These are phyloP conservation scores for Endotricha flammealis DNA, from an alignment of 2,888 invertebrate genomes.

Conservation along the genomic window DNA sequence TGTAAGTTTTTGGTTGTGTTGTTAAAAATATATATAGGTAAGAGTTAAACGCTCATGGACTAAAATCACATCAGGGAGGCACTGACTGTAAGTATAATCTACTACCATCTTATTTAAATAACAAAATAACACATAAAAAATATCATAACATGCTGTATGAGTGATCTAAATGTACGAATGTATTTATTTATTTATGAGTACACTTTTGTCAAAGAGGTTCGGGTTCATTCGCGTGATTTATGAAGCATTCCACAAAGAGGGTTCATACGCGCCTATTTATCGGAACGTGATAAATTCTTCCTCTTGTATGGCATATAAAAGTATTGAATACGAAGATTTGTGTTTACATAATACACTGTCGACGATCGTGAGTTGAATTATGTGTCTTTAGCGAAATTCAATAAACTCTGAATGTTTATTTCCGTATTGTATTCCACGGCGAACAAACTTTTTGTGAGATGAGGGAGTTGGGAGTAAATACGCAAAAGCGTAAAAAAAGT, in stretches of 20 bases:
- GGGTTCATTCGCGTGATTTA: constrained; percentile 65
- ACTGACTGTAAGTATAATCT: too few relatives aligned
- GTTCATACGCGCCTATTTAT: constrained; percentile 55
- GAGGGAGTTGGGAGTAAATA: constrained; percentile 8
- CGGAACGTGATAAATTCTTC: constrained; percentile 57
- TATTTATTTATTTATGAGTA: constrained; percentile 59
- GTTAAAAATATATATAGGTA: too few relatives aligned
- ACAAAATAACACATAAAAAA: too few relatives aligned
- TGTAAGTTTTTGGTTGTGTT: too few relatives aligned
- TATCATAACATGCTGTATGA: too few relatives aligned
- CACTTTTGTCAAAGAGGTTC: constrained; percentile 58
- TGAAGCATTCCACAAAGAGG: constrained; percentile 56
- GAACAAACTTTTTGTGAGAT: not conserved
- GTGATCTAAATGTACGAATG: constrained; percentile 44
- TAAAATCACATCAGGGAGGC: too few relatives aligned
- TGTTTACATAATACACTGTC: constrained; percentile 21
- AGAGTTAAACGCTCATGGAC: too few relatives aligned
- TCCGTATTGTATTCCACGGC: not conserved
- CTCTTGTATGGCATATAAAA: constrained; percentile 37
- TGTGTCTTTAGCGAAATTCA: constrained; percentile 7
- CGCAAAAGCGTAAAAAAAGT: constrained; percentile 11
- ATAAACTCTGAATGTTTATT: constrained; percentile 6
- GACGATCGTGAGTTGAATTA: constrained; percentile 7
- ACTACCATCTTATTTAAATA: too few relatives aligned
- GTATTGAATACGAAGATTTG: constrained; percentile 35